phyloP scores from a whole-genome alignment of 2,797 vertebrate species.

The Chaunax sp. region DNA sequence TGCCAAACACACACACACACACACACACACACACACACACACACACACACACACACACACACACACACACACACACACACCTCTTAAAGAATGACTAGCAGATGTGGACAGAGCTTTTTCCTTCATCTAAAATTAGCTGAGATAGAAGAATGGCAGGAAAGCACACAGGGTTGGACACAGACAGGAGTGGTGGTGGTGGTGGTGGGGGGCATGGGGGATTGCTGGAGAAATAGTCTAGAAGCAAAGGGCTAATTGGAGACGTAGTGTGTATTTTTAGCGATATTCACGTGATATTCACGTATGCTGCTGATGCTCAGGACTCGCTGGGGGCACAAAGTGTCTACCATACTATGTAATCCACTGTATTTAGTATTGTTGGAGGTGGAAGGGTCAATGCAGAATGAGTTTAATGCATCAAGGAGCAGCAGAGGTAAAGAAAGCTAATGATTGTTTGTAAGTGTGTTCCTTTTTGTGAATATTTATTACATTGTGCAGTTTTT shows the following conservation, averaged over 20 bases:
- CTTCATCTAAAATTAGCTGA: conserved; percentile 84
- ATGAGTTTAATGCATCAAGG: no score
- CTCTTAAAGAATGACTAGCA: conserved; percentile 74
- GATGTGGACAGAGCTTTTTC: conserved; percentile 78
- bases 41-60: conserved; percentile 42
- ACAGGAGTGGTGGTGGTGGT: conserved; percentile 22
- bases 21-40: conserved; percentile 9
- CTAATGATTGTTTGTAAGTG: no score
- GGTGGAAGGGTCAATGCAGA: conserved; percentile 8
- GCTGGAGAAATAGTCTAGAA: conserved; percentile 62
- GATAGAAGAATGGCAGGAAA: conserved; percentile 86
- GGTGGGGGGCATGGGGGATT: conserved; percentile 15
- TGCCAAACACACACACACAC: conserved; percentile 11
- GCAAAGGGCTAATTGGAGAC: conserved; percentile 68
- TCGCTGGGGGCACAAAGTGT: conserved; percentile 36
- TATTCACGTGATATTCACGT: conserved; percentile 40
- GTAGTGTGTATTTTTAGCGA: conserved; percentile 77
- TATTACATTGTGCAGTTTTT: no score
- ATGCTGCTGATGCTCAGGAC: conserved; percentile 75
- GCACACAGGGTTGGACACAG: conserved; percentile 60
- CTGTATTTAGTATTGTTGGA: conserved; percentile 11
- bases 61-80: conserved; percentile 43
- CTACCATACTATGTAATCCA: conserved; percentile 7
- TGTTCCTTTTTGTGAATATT: no score
- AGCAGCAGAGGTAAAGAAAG: no score